phyloP scores from a whole-genome alignment of 2,797 vertebrate genomes.

The Enoplosus armatus region DNA sequence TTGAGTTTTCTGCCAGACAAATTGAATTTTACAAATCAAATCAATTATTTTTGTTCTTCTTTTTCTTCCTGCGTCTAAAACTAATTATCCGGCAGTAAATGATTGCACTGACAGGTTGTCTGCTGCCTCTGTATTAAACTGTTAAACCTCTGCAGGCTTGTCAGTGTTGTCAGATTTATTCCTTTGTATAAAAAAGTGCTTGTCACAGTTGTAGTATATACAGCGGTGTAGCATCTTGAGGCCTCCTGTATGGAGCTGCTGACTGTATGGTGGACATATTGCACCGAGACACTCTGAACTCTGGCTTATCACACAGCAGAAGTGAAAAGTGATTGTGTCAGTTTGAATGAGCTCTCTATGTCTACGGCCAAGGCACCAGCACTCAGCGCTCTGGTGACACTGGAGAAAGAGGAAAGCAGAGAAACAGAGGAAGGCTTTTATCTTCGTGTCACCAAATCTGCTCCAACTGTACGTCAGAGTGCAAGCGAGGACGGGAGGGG shows the following conservation, averaged over 20 bases:
- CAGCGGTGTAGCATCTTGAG: conserved; percentile 26
- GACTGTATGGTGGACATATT: conserved; percentile 66
- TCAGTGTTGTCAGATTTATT: conserved; percentile 53
- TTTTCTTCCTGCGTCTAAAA: conserved; percentile 25
- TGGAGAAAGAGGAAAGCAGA: conserved; percentile 79
- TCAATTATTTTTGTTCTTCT: conserved; percentile 21
- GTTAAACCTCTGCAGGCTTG: conserved; percentile 34
- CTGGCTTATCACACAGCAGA: conserved; percentile 76
- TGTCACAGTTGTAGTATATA: conserved; percentile 28
- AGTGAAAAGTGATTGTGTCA: conserved; percentile 84
- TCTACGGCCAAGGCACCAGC: conserved; percentile 73
- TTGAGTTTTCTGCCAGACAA: conserved; percentile 24
- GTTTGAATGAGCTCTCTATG: conserved; percentile 85
- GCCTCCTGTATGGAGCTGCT: conserved; percentile 40
- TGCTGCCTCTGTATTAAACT: conserved; percentile 7
- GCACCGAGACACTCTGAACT: conserved; percentile 69
- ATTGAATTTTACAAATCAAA: conserved; percentile 41
- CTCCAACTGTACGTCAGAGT: conserved; percentile 85
- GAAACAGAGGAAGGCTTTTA: conserved; percentile 87
- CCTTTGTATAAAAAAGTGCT: conserved; percentile 31
- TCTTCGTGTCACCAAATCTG: conserved; percentile 86
- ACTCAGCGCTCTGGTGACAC: conserved; percentile 83
- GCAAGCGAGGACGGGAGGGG: conserved; percentile 74
- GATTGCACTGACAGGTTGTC: conserved; percentile 36
- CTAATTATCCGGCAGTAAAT: conserved; percentile 38